Conservation (phyloP, 2,888 invertebrate species). For the Loripinus fragilis region DNA sequence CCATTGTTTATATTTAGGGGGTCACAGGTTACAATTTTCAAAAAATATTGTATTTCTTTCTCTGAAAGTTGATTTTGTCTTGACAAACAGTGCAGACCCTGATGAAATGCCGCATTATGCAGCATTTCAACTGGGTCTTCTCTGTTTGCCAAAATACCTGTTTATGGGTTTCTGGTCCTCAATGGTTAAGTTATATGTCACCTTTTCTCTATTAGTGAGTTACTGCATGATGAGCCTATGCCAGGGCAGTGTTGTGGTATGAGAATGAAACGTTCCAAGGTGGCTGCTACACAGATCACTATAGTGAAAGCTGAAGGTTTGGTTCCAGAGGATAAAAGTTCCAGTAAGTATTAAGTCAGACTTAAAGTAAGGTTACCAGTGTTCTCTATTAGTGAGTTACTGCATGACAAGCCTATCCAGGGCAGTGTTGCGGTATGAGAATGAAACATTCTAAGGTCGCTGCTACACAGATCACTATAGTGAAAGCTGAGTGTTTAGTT, state of each 20-base stretch:
- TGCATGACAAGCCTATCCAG: slow-evolving; percentile 72
- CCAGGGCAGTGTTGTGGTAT: slow-evolving; percentile 65
- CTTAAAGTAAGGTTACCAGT: no score
- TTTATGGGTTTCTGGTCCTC: no score
- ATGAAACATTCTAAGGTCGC: slow-evolving; percentile 57
- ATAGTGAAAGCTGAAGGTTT: slow-evolving; percentile 69
- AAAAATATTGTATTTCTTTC: no score
- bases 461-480: slow-evolving; percentile 71
- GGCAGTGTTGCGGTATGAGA: slow-evolving; percentile 60
- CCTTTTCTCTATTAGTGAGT: slow-evolving; percentile 59
- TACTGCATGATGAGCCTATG: slow-evolving; percentile 70
- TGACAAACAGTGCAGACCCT: no score
- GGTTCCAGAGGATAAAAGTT: slow-evolving; percentile 54
- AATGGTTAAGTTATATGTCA: no score
- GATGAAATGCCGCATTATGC: no score
- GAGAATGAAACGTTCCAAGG: slow-evolving; percentile 51
- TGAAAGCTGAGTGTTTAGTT: slow-evolving; percentile 67
- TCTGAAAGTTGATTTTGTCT: no score
- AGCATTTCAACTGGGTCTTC: no score
- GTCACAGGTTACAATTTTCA: no score
- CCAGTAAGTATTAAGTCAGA: slow-evolving; percentile 51
- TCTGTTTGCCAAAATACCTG: no score
- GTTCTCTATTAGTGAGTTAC: slow-evolving; percentile 62
- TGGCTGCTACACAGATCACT: slow-evolving; percentile 72
- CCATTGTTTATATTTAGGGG: no score